Base-by-base conservation (phyloP, 2,888 invertebrate genomes). In the Callimorpha dominula region DNA sequence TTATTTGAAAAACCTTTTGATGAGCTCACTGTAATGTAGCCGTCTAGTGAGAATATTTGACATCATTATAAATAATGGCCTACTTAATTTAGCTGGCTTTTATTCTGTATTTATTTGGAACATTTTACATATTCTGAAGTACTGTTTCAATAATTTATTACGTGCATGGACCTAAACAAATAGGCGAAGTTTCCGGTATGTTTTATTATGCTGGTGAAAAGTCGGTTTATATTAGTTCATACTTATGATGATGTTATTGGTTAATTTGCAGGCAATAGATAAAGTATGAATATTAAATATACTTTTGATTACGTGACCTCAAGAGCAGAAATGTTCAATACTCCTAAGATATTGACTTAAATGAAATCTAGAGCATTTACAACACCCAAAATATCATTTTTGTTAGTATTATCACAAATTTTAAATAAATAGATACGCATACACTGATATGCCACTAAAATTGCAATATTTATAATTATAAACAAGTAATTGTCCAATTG, bases 1-100 rank as follows among this genome's bases (percentile, higher is more conserved):
- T 78, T 79, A 81, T 81, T 64, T 64, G 70, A 57, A 68, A 78
- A 81, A 74, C 65, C 81, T 79, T 81, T 78, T 81, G 75, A 81
- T 73, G 74, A 72, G 66, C 50, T 70, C 52, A 60, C 68, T 46
- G 74, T 79, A 76, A 73, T 73, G 77, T 74, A 52, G 63, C 73
- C 65, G 69, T 57, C 12, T 73, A 74, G 43, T 73, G 71, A 71
- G 71, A 70, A 65, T 73, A 69, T 72, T 6, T 71, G 40, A 31
- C 62, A 70, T 49, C 66, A 67, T 77, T 74, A 72, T 62, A 42
- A 54, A 60, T 78, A 70, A 80, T 71, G 46, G 49, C 71, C 57
- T 57, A 57, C 20, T 11, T 68, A 68, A 68, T 57, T 54, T 68
- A 14, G 43, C 57, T 12, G 31, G 52, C 20, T 62, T 49, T 49